phyloP scores from a whole-genome alignment of 2,113 vertebrate species.

The Pseudopodoces humilis region DNA sequence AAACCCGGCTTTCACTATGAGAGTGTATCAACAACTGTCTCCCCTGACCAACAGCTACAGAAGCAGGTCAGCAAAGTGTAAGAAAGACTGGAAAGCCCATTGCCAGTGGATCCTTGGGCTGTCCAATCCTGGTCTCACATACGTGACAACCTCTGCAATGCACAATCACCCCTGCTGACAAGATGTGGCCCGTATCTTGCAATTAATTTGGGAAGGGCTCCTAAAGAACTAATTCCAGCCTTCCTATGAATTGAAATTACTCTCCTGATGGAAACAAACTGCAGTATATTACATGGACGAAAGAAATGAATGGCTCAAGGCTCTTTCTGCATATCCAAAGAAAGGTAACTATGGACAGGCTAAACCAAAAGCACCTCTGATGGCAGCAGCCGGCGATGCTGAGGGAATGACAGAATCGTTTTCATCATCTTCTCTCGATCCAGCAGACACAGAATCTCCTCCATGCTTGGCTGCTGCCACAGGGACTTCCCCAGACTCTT shows the following conservation, averaged over 20 bases:
- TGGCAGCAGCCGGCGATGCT: constrained; percentile 79
- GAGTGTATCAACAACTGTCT: background rate
- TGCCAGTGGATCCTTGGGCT: background rate
- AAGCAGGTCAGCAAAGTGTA: background rate
- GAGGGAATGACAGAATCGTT: constrained; percentile 86
- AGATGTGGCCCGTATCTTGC: background rate
- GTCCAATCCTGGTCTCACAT: background rate
- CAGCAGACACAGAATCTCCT: constrained; percentile 87
- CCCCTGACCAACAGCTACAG: background rate
- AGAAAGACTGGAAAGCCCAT: background rate
- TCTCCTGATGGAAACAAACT: background rate
- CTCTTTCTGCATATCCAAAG: background rate
- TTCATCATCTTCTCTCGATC: constrained; percentile 81
- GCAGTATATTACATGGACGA: background rate
- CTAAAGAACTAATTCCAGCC: background rate
- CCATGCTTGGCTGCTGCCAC: constrained; percentile 90
- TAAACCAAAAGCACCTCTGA: constrained; percentile 72
- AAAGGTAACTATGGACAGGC: background rate
- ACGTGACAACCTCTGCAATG: background rate
- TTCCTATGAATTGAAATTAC: background rate
- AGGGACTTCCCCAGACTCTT: constrained; percentile 89
- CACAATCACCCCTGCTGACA: background rate
- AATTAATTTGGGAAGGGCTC: background rate
- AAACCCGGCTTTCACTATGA: background rate
- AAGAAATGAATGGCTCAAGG: background rate